Evolutionary conservation across 2,797 vertebrate species (phyloP).

Genomic region (Danio albolineatus): DNA sequence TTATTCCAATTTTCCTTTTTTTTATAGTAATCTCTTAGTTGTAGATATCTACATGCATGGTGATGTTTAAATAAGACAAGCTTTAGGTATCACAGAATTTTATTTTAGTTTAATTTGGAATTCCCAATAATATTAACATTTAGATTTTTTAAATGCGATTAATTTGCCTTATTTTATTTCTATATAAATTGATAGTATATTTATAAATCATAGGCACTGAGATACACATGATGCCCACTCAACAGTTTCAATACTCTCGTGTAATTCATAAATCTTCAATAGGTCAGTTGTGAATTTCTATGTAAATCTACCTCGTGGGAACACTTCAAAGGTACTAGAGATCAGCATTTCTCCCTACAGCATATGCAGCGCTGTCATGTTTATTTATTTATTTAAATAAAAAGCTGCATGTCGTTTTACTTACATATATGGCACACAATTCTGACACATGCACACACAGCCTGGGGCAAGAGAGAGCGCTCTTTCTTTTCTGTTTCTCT

Average conservation of each 20-base stretch:
- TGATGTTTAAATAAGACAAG: neutral
- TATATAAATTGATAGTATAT: no score
- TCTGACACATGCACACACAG: constrained; percentile 12
- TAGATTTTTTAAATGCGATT: no score
- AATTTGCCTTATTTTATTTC: no score
- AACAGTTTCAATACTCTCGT: neutral
- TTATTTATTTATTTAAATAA: constrained; percentile 10
- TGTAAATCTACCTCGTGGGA: constrained; percentile 25
- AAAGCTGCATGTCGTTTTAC: constrained; percentile 6
- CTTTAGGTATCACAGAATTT: no score
- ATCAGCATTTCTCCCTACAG: constrained; percentile 13
- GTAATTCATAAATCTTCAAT: constrained; percentile 37
- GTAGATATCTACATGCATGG: no score
- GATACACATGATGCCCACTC: constrained; percentile 4
- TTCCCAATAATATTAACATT: no score
- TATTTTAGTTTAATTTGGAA: no score
- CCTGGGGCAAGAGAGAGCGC: constrained; percentile 12
- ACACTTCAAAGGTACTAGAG: constrained; percentile 23
- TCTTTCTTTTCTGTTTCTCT: constrained; percentile 28
- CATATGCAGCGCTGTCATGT: neutral
- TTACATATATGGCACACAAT: constrained; percentile 11
- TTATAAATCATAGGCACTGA: neutral
- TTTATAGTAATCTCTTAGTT: no score
- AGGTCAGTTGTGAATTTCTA: constrained; percentile 13
- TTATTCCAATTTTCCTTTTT: no score